Percentiles rank a stretch among this genome's conserved stretches.
phyloP scores from a whole-genome alignment of 2,797 vertebrate genomes.

The Rhyacichthys aspro region DNA sequence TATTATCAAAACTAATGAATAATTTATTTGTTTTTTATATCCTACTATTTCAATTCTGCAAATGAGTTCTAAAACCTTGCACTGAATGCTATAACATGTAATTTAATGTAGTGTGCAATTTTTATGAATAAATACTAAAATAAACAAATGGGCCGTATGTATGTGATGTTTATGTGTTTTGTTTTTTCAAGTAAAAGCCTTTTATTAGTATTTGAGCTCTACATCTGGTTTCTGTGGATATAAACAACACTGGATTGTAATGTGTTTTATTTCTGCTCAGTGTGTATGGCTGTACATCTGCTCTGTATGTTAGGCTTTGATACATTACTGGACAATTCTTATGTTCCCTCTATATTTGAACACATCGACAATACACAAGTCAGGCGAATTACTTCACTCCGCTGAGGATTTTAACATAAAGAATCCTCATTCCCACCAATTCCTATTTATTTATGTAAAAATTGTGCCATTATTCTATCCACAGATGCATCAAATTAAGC shows the following conservation, averaged over 20 bases:
- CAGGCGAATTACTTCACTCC: slow-evolving; percentile 16
- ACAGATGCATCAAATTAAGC: slow-evolving; percentile 39
- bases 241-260: slow-evolving; percentile 25
- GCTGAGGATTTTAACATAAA: slow-evolving; percentile 12
- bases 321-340: slow-evolving; percentile 13
- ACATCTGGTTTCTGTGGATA: slow-evolving; percentile 24
- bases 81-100: slow-evolving; percentile 2
- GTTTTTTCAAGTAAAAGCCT: slow-evolving; percentile 8
- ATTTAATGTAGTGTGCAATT: slow-evolving; percentile 9
- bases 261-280: slow-evolving; percentile 1
- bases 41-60: neutral
- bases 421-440: slow-evolving; percentile 5
- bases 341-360: slow-evolving; percentile 5
- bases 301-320: slow-evolving; percentile 14
- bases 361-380: no score
- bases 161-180: no score
- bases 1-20: no score
- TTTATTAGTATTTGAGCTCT: slow-evolving; percentile 37
- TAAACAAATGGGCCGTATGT: no score
- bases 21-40: slow-evolving; percentile 6
- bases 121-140: slow-evolving; percentile 2
- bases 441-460: slow-evolving; percentile 49
- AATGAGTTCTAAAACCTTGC: slow-evolving; percentile 6
- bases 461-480: slow-evolving; percentile 54
- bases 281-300: slow-evolving; percentile 29